Evolutionary conservation across 2,888 invertebrate genomes (phyloP), one percentile per base, ranked within the genome.

Genomic region (Tachina grossa): DNA sequence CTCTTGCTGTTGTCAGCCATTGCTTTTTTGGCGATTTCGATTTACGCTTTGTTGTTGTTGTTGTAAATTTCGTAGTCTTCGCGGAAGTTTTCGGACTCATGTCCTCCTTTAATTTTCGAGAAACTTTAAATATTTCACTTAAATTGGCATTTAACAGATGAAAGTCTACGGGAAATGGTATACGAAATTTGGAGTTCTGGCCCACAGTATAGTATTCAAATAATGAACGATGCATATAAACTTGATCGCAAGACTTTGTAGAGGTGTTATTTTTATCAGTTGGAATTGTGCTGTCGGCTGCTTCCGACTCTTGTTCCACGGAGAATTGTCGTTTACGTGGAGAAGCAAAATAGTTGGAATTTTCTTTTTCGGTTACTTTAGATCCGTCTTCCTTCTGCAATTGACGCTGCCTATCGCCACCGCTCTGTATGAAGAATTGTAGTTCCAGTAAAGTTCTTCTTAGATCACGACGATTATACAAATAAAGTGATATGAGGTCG

Each of bases 361-460:
- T 72, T 10, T n/a, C 11, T 10, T 16, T 71, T 43, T 19, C 49
- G 14, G 14, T 61, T 10, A 45, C 9, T 59, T 84, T 77, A 9
- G 22, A 10, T 16, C 9, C 43, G 14, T 72, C 43, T 59, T 47
- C 51, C 14, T 9, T 3, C n/a, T 16, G 19, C 31, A 61, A 53
- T 49, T 69, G 63, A 5, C n/a, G 59, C 14, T 79, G 79, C n/a
- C 89, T 87, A 87, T 93, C 93, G 1, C 93, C 93, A 9, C 93
- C 93, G 74, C 95, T 95, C 84, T 94, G 93, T 87, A 95, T 93
- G 91, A 95, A 95, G 92, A 95, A 96, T 90, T 97, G 97, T 85
- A 97, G 92, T 89, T 95, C 95, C 78, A 96, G 93, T 55, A 97
- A 93, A 14, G 96, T 95, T 92, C 94, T 95, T 74, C 97, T 94